A percentile compares a stretch with the other conserved stretches of the same genome.
Evolutionary conservation across 2,113 vertebrate genomes (phyloP).

Genomic region (Phoenicopterus ruber): DNA sequence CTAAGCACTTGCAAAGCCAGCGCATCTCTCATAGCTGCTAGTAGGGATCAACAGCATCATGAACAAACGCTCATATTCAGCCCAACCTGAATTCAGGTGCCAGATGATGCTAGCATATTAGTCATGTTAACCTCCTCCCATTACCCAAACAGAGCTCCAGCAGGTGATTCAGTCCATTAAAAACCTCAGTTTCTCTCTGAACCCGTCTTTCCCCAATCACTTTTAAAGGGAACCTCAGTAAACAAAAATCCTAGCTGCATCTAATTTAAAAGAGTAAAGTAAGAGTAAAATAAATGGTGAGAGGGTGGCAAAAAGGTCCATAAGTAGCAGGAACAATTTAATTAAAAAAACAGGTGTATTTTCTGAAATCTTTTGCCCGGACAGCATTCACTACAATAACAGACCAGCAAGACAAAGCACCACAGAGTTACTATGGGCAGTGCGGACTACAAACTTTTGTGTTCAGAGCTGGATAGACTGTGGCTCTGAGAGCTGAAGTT

Average conservation of each 20-base stretch:
- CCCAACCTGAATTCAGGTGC: background rate
- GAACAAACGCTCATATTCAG: background rate
- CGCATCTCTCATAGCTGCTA: background rate
- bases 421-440: background rate
- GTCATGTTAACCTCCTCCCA: background rate
- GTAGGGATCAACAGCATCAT: background rate
- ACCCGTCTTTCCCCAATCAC: background rate
- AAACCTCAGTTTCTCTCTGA: background rate
- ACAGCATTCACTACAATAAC: background rate
- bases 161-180: background rate
- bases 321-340: background rate
- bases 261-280: background rate
- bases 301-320: background rate
- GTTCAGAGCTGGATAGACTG: background rate
- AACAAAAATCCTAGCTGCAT: background rate
- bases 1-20: background rate
- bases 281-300: background rate
- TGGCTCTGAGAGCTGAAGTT: background rate
- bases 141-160: background rate
- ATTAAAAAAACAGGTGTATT: background rate
- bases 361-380: background rate
- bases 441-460: background rate
- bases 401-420: background rate
- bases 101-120: background rate
- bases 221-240: background rate